Conservation (phyloP, 2,888 invertebrate genomes). For the Xanthia togata region DNA sequence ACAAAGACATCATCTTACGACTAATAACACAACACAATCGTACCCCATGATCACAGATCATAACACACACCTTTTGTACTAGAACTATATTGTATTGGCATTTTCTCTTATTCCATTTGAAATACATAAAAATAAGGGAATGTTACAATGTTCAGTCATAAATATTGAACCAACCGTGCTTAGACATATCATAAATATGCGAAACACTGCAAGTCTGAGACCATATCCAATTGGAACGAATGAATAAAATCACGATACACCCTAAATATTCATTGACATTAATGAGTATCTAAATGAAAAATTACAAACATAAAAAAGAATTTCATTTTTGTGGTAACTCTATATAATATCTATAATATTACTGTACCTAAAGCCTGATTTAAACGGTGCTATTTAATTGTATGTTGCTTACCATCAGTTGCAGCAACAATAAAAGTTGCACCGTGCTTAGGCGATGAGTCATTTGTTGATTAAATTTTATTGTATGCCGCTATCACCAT, state of each 20-base stretch:
- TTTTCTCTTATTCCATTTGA: slow-evolving; percentile 29
- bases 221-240: neutral
- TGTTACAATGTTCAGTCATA: slow-evolving; percentile 1
- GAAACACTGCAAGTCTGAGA: neutral
- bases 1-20: slow-evolving; percentile 18
- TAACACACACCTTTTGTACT: slow-evolving; percentile 65
- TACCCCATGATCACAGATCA: slow-evolving; percentile 69
- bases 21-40: slow-evolving; percentile 47
- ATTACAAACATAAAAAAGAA: neutral
- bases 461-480: neutral
- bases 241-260: neutral
- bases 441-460: too few relatives aligned
- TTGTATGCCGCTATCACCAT: too few relatives aligned
- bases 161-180: neutral
- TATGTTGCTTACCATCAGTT: neutral
- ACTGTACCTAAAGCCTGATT: neutral
- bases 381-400: neutral
- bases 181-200: neutral
- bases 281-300: neutral
- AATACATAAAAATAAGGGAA: slow-evolving; percentile 14
- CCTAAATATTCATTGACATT: neutral
- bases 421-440: neutral
- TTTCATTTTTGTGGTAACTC: neutral
- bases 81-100: slow-evolving; percentile 58
- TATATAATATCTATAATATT: neutral